Evolutionary conservation across 2,797 vertebrate genomes (phyloP).

Genomic region (Chelonia mydas): DNA sequence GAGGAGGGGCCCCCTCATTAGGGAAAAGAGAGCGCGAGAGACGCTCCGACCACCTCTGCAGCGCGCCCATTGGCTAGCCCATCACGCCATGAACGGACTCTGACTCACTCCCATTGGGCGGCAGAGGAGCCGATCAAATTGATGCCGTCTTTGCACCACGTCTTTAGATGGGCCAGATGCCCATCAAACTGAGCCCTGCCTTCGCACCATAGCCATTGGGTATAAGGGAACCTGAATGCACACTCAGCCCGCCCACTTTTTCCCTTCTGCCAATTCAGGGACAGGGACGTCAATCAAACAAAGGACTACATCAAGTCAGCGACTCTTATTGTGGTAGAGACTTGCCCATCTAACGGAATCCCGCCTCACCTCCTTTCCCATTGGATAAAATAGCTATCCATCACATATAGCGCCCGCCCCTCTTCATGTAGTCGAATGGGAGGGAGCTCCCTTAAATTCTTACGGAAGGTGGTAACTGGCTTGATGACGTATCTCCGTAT

Average conservation of each 20-base stretch:
- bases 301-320: accelerated
- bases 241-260: not conserved
- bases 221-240: accelerated
- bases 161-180: accelerated
- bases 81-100: accelerated
- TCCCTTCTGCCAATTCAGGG: accelerated
- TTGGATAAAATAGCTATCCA: accelerated
- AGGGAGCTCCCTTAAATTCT: no score
- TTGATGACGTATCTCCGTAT: not conserved
- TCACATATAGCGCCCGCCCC: accelerated
- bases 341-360: accelerated
- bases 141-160: accelerated
- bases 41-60: not conserved
- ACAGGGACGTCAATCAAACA: accelerated
- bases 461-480: not conserved
- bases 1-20: accelerated
- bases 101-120: not conserved
- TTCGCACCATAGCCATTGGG: accelerated
- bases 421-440: not conserved
- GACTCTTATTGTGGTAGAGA: accelerated
- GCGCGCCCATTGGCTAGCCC: not conserved
- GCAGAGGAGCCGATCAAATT: not conserved
- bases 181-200: not conserved
- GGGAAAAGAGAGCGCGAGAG: not conserved
- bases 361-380: accelerated